Conservation (phyloP, 2,888 invertebrate genomes). For the Clostera curtula region DNA sequence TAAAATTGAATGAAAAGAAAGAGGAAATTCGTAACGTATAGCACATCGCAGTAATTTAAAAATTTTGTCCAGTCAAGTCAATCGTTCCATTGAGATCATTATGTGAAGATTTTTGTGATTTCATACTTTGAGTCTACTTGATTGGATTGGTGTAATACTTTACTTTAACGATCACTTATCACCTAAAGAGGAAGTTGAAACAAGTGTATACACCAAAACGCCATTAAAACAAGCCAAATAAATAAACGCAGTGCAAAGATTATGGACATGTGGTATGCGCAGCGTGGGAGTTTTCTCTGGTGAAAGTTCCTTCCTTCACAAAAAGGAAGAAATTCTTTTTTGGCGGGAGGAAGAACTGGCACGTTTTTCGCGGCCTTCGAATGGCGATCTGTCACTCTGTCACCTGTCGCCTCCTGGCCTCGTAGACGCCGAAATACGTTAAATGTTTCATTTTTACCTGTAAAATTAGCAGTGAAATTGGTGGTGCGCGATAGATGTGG, state of each 20-base stretch:
- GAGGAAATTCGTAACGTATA: no score
- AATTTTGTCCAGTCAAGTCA: no score
- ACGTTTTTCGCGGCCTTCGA: constrained; percentile 46
- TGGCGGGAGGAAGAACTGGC: constrained; percentile 67
- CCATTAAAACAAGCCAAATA: constrained; percentile 23
- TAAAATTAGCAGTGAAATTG: constrained; percentile 63
- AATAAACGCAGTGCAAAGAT: constrained; percentile 21
- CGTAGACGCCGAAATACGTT: constrained; percentile 45
- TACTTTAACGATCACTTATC: no score
- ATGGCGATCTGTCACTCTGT: constrained; percentile 55
- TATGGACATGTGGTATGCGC: constrained; percentile 12
- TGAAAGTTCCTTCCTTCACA: constrained; percentile 34
- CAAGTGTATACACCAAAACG: no score
- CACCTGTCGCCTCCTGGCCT: constrained; percentile 53
- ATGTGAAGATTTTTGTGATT: no score
- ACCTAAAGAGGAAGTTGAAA: no score
- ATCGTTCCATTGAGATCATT: no score
- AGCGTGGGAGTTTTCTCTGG: constrained; percentile 20
- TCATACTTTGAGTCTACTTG: no score
- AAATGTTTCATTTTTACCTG: constrained; percentile 46
- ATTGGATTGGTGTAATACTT: no score
- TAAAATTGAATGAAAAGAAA: no score
- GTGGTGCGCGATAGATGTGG: constrained; percentile 54
- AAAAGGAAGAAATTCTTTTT: constrained; percentile 44
- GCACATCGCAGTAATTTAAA: no score